phyloP scores from a whole-genome alignment of 1,140 invertebrate species.

The Ooceraea biroi region DNA sequence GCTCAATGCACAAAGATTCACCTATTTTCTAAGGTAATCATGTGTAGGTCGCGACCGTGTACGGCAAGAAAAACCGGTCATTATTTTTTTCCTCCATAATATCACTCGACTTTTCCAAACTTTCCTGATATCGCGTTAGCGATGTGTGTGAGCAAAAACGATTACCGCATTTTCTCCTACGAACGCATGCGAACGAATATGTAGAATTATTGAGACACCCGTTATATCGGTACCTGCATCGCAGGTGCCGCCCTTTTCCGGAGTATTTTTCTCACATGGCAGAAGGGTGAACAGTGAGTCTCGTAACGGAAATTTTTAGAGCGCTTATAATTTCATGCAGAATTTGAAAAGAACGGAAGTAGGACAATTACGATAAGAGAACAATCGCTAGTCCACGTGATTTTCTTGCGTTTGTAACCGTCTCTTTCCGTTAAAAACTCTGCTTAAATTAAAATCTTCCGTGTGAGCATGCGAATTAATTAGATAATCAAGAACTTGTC shows the following conservation, averaged over 20 bases:
- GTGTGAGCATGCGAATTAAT: background rate
- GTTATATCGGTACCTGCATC: slow-evolving; percentile 70
- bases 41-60: background rate
- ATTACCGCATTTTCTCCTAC: background rate
- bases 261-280: slow-evolving; percentile 71
- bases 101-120: background rate
- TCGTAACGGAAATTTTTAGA: slow-evolving; percentile 70
- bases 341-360: slow-evolving; percentile 59
- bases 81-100: background rate
- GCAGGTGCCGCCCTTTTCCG: slow-evolving; percentile 82
- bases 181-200: background rate
- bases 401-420: slow-evolving; percentile 12
- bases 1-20: background rate
- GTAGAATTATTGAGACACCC: slow-evolving; percentile 66
- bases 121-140: background rate
- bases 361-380: slow-evolving; percentile 39
- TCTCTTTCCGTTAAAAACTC: background rate
- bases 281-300: slow-evolving; percentile 63
- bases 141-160: background rate
- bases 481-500: slow-evolving; percentile 8
- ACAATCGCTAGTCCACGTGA: slow-evolving; percentile 19
- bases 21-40: background rate
- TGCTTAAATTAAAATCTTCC: background rate
- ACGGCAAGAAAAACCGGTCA: background rate
- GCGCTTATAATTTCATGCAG: slow-evolving; percentile 61